Conservation (phyloP, 2,113 vertebrate genomes). For the Anguilla rostrata region DNA sequence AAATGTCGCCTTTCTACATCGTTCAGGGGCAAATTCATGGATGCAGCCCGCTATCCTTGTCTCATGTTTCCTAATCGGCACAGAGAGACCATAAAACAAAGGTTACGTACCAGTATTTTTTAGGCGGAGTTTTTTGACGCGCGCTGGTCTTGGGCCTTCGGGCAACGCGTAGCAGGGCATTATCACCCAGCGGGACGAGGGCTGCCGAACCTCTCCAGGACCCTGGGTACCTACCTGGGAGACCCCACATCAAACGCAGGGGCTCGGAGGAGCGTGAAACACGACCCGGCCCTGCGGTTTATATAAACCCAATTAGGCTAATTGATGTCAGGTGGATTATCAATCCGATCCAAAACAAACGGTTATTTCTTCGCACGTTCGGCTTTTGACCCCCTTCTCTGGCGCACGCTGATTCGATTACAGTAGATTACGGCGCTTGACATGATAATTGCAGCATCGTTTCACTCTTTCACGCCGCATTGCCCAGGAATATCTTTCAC, state of each 20-base stretch:
- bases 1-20: constrained; percentile 6
- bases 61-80: not conserved
- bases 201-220: not conserved
- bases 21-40: not conserved
- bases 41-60: not conserved
- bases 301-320: constrained; percentile 41
- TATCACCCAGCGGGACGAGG: not conserved
- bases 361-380: constrained; percentile 37
- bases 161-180: not conserved
- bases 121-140: not conserved
- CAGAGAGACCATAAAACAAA: not conserved
- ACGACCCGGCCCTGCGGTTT: constrained; percentile 15
- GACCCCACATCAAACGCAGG: constrained; percentile 21
- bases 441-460: constrained; percentile 40
- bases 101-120: not conserved
- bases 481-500: constrained; percentile 51
- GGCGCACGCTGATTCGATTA: constrained; percentile 47
- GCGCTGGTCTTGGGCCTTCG: not conserved
- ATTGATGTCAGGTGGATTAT: constrained; percentile 46
- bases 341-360: constrained; percentile 41
- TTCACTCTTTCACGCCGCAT: constrained; percentile 49
- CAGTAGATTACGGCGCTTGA: constrained; percentile 45
- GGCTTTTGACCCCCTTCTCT: not conserved
- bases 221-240: constrained; percentile 2
- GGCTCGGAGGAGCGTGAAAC: constrained; percentile 27